Percentiles rank a stretch among this genome's conserved stretches.
These are phyloP conservation scores for Heterotilapia buettikoferi DNA, from an alignment of 2,113 vertebrate genomes.

Conservation along the genomic window DNA sequence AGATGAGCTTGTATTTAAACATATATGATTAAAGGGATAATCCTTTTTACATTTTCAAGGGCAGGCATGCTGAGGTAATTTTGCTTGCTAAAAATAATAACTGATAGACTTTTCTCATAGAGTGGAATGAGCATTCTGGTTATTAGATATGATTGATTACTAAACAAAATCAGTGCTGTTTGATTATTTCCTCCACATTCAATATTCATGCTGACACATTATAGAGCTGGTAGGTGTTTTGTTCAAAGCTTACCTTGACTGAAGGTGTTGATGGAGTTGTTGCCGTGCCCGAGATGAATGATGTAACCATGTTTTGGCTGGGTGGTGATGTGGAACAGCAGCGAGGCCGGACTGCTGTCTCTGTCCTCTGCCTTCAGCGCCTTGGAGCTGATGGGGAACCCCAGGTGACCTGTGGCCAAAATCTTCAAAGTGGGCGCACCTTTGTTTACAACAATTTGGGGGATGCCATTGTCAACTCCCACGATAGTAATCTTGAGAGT, in stretches of 20 bases:
- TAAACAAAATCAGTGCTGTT: background rate
- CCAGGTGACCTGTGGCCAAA: conserved; percentile 79
- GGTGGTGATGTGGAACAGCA: conserved; percentile 78
- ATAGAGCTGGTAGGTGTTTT: background rate
- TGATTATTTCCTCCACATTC: background rate
- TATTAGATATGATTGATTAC: background rate
- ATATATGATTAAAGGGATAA: background rate
- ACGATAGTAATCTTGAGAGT: conserved; percentile 84
- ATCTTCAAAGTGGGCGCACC: conserved; percentile 80
- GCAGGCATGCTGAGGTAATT: background rate
- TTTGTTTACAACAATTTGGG: conserved; percentile 84
- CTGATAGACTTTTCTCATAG: background rate
- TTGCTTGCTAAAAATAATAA: background rate
- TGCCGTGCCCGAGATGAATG: conserved; percentile 81
- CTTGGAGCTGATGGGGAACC: conserved; percentile 83
- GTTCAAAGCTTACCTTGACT: conserved; percentile 82
- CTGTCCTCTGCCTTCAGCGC: conserved; percentile 81
- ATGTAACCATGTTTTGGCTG: conserved; percentile 83
- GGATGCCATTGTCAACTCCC: conserved; percentile 79
- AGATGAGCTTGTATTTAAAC: background rate
- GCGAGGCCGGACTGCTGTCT: conserved; percentile 75
- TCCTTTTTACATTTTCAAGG: background rate
- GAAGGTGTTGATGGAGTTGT: conserved; percentile 83
- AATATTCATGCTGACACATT: background rate
- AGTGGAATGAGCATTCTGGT: background rate